phyloP scores from a whole-genome alignment of 2,888 invertebrate species.

The Caenorhabditis becei region DNA sequence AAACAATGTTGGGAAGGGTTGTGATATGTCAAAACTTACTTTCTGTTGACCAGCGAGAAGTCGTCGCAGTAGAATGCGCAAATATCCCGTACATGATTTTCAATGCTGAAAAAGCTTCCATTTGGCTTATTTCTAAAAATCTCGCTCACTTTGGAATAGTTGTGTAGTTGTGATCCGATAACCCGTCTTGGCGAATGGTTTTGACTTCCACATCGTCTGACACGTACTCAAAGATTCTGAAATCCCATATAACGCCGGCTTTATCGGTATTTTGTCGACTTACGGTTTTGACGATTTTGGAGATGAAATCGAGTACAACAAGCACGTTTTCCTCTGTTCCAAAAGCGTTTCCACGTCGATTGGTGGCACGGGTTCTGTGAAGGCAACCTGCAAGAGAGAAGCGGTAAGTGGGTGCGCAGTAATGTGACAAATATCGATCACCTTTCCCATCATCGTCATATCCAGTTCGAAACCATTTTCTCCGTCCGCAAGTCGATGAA shows the following conservation, averaged over 20 bases:
- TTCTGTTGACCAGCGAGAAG: conserved; percentile 59
- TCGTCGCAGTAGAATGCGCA: conserved; percentile 59
- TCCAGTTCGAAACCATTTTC: conserved; percentile 51
- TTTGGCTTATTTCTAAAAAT: neutral
- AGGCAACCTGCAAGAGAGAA: conserved; percentile 20
- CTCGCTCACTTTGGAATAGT: conserved; percentile 46
- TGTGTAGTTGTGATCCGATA: conserved; percentile 56
- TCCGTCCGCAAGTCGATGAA: conserved; percentile 41
- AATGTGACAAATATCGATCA: conserved; percentile 44
- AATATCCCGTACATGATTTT: conserved; percentile 57
- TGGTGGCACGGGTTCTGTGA: conserved; percentile 59
- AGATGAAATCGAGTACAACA: conserved; percentile 61
- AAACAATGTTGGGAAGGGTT: neutral
- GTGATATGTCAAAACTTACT: conserved; percentile 36
- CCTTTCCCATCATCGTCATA: conserved; percentile 48
- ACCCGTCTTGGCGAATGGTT: conserved; percentile 53
- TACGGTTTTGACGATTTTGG: conserved; percentile 58
- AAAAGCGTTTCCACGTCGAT: conserved; percentile 56
- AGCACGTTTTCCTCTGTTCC: conserved; percentile 58
- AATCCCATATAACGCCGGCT: too few relatives aligned
- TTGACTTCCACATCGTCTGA: conserved; percentile 78
- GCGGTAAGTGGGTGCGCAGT: conserved; percentile 10
- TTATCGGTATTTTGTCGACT: neutral
- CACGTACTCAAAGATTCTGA: conserved; percentile 73
- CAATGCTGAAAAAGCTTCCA: conserved; percentile 48